Percentiles rank a stretch among this genome's conserved stretches.
These are phyloP conservation scores for Sarcophaga subvicina DNA, from an alignment of 2,888 invertebrate species.

Conservation along the genomic window DNA sequence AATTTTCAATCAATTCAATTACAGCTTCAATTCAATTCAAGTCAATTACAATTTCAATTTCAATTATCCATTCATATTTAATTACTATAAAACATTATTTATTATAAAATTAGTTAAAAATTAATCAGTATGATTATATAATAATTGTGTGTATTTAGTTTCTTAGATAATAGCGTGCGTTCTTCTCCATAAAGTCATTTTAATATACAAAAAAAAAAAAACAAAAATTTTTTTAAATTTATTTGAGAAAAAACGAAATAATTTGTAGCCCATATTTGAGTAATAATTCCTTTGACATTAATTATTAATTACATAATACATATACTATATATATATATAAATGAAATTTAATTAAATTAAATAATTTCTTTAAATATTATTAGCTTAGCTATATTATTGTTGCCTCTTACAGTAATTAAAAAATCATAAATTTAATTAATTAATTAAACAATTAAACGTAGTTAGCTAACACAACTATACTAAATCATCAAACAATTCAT, in stretches of 20 bases:
- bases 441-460: not conserved
- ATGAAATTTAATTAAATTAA: slow-evolving; percentile 47
- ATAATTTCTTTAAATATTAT: slow-evolving; percentile 18
- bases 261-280: slow-evolving; percentile 54
- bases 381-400: slow-evolving; percentile 64
- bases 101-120: slow-evolving; percentile 52
- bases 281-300: slow-evolving; percentile 12
- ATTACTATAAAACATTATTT: slow-evolving; percentile 52
- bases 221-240: not conserved
- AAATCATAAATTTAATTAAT: not conserved
- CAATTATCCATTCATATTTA: slow-evolving; percentile 68
- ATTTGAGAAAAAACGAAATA: not conserved
- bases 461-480: not conserved
- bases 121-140: slow-evolving; percentile 62
- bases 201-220: slow-evolving; percentile 10
- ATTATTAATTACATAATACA: slow-evolving; percentile 24
- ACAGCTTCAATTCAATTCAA: slow-evolving; percentile 7
- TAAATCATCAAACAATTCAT: not conserved
- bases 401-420: slow-evolving; percentile 73
- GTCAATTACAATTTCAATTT: slow-evolving; percentile 31
- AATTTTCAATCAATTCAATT: slow-evolving; percentile 7
- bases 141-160: slow-evolving; percentile 78
- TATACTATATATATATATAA: slow-evolving; percentile 19
- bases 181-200: slow-evolving; percentile 28
- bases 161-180: slow-evolving; percentile 73